Evolutionary conservation across 2,888 invertebrate species (phyloP), one percentile per base, ranked within the genome.

Genomic region (Apantesis nais): DNA sequence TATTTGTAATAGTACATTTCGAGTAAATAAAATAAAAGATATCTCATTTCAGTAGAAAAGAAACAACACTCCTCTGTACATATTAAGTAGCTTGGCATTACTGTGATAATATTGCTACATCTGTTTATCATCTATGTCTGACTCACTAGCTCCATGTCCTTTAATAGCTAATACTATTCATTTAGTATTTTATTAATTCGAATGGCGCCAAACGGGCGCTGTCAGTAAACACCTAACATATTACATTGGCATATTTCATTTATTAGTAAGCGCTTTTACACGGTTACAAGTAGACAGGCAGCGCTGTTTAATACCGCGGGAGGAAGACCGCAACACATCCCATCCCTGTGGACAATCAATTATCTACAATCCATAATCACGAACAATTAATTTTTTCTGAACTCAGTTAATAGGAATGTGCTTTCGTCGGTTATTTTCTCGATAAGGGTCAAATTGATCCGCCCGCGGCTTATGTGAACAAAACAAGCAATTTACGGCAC

Each of bases 381-480:
- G 79, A 89, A 91, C 90, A 92, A 91, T 93, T 92, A 92, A 86
- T 92, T 92, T 92, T 92, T 93, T 91, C 90, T 89, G 81, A 84
- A 81, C 77, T 84, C 87, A 88, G 84, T 87, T 91, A 92, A 92
- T 91, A 90, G 88, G 90, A 86, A 85, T 89, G 84, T 86, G 89
- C 90, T 92, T 92, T 93, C 89, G 90, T 90, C 88, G 87, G 90
- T 91, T 90, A 91, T 93, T 92, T 92, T 93, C 91, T 92, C 89
- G 91, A 92, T 93, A 93, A 92, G 92, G 91, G 91, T 91, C 92
- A 91, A 92, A 92, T 91, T 91, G 90, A 90, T 85, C 86, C 83
- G 92, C 92, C 91, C 81, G 92, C 89, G 91, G 92, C 90, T 88
- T 89, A 89, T 87, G 87, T 88, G 92, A 89, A 90, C 90, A 88